Base-by-base conservation (phyloP, 2,797 vertebrate species). In the Pseudochirops corinnae region DNA sequence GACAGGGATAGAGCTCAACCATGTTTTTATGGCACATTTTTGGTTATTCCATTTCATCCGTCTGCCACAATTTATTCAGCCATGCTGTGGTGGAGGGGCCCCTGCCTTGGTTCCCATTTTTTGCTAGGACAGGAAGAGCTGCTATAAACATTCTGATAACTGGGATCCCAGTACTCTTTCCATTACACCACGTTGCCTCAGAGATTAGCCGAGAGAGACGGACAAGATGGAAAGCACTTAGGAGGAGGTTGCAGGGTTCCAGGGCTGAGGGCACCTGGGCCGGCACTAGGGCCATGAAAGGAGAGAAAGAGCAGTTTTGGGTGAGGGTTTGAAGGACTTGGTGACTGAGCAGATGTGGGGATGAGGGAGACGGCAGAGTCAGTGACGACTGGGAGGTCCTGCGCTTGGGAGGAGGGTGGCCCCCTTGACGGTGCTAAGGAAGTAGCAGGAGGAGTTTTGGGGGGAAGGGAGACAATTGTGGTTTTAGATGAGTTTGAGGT, bases 161-260 rank as follows among this genome's bases (percentile, higher is more conserved):
- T 28, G 28, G n/a, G 29, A 90, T 33, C 33, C 87, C 21, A 53
- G 31, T 28, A 12, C 28, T 33, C 7, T 26, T 5, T 16, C 55
- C 16, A 18, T 87, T 26, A 50, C 33, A 55, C n/a, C 28, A 0
- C 0, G 0, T 4, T 11, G 74, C 24, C 39, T 50, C 3, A 0
- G 0, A 24, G 56, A 29, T 4, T n/a, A 6, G n/a, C 3, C 5
- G 9, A 39, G 50, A 14, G 5, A 55, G 56, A 46, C 29, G 11
- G 33, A 33, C 1, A 1, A 16, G 55, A 10, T 4, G 10, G 24
- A 56, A 67, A 3, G 0, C 60, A 28, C 12, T 46, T 87, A 29
- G 31, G 87, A 55, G 55, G 31, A 24, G 11, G 1, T 4, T 87
- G 39, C 21, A 12, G 33, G 13, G 33, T 90, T 26, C 4, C 4